Percentiles rank a stretch among this genome's conserved stretches.
Conservation (phyloP, 2,888 invertebrate species). For the Lithophane semibrunnea region DNA sequence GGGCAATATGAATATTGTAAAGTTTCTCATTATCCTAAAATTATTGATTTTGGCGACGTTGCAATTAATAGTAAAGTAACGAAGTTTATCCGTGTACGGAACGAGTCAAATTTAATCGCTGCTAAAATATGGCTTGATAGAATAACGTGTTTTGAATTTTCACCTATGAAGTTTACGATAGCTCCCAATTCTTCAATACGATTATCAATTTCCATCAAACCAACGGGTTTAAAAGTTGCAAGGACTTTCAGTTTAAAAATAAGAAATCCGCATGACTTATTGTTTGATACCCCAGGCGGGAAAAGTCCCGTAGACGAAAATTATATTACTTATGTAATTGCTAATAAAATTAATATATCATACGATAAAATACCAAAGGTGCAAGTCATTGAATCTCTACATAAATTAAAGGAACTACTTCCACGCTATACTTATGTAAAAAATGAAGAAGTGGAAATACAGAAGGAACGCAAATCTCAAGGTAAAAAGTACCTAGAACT, state of each 20-base stretch:
- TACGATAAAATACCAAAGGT: slow-evolving; percentile 70
- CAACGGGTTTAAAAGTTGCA: slow-evolving; percentile 76
- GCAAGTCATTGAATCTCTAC: slow-evolving; percentile 78
- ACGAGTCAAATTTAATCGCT: slow-evolving; percentile 82
- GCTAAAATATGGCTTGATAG: slow-evolving; percentile 83
- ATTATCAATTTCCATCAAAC: slow-evolving; percentile 77
- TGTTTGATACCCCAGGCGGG: slow-evolving; percentile 56
- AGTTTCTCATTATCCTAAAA: slow-evolving; percentile 86
- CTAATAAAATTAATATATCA: slow-evolving; percentile 74
- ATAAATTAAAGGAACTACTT: slow-evolving; percentile 78
- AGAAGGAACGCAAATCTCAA: slow-evolving; percentile 62
- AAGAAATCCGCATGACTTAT: slow-evolving; percentile 75
- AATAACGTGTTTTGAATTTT: slow-evolving; percentile 81
- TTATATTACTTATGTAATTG: slow-evolving; percentile 76
- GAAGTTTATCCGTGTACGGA: slow-evolving; percentile 83
- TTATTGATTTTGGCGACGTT: slow-evolving; percentile 85
- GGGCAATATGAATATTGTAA: slow-evolving; percentile 89
- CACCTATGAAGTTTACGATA: slow-evolving; percentile 81
- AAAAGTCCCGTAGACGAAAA: slow-evolving; percentile 66
- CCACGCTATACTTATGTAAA: slow-evolving; percentile 78
- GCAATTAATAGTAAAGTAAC: slow-evolving; percentile 77
- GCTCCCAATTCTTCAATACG: slow-evolving; percentile 78
- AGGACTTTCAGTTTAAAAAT: slow-evolving; percentile 77
- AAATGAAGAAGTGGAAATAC: slow-evolving; percentile 59
- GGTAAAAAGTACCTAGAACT: slow-evolving; percentile 73